A percentile compares a stretch with the other conserved stretches of the same genome.
phyloP scores from a whole-genome alignment of 2,888 invertebrate genomes.

The Hypselothyrea guttata region DNA sequence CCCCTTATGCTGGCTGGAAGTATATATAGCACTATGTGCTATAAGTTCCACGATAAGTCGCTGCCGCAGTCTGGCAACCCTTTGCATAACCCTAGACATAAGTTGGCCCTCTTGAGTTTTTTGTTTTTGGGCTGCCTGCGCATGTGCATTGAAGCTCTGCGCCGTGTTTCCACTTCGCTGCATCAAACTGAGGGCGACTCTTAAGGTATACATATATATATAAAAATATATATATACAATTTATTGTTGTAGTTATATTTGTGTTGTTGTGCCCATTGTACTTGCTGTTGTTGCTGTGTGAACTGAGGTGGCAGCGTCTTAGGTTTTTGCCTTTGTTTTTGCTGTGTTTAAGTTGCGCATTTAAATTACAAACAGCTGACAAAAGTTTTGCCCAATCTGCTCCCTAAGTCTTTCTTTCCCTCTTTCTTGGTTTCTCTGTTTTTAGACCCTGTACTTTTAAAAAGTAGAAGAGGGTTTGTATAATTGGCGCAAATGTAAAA shows the following conservation, averaged over 20 bases:
- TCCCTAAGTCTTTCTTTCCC: background rate
- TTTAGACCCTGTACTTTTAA: too few species aligned
- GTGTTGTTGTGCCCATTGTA: too few species aligned
- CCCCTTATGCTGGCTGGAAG: too few species aligned
- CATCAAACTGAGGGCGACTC: slow-evolving; percentile 48
- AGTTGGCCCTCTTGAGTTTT: background rate
- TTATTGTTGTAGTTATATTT: too few species aligned
- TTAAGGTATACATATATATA: background rate
- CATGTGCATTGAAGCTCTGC: slow-evolving; percentile 74
- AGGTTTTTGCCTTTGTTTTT: slow-evolving; percentile 6
- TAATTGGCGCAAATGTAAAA: too few species aligned
- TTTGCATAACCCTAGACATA: too few species aligned
- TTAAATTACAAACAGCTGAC: slow-evolving; percentile 75
- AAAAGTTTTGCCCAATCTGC: slow-evolving; percentile 62
- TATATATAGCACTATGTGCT: too few species aligned
- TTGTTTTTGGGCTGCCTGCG: slow-evolving; percentile 51
- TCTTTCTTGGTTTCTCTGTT: background rate
- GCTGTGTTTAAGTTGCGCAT: slow-evolving; percentile 69
- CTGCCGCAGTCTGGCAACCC: too few species aligned
- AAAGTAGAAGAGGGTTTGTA: too few species aligned
- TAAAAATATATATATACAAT: too few species aligned
- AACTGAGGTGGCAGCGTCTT: slow-evolving; percentile 30
- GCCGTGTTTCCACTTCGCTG: slow-evolving; percentile 68
- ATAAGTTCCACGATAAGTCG: too few species aligned
- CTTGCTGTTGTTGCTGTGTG: too few species aligned